These are phyloP conservation scores for Semnornis frantzii DNA, from an alignment of 2,113 vertebrate species.

Conservation along the genomic window DNA sequence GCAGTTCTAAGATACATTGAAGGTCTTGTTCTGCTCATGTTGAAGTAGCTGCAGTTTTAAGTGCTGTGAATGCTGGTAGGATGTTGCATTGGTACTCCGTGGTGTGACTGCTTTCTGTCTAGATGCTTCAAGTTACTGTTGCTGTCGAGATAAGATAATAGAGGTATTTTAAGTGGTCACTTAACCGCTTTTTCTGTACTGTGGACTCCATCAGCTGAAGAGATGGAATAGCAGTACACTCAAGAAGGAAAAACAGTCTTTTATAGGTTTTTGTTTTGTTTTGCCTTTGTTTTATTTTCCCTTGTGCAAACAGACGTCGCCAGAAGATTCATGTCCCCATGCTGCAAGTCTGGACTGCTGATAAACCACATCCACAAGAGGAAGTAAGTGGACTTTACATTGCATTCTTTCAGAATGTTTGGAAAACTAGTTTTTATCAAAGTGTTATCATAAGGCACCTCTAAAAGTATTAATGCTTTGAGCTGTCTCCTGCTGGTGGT, in stretches of 20 bases:
- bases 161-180: neutral
- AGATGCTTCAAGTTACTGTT: neutral
- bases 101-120: neutral
- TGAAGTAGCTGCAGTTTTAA: neutral
- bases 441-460: neutral
- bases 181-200: neutral
- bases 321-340: constrained; percentile 93
- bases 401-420: neutral
- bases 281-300: neutral
- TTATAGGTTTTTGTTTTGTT: neutral
- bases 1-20: neutral
- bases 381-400: constrained; percentile 79
- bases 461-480: neutral
- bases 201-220: neutral
- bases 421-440: neutral
- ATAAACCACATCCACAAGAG: constrained; percentile 96
- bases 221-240: neutral
- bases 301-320: constrained; percentile 79
- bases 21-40: neutral
- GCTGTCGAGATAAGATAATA: rapidly evolving
- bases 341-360: constrained; percentile 96
- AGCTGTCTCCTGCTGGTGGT: neutral
- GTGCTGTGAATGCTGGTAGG: neutral
- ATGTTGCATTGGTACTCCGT: neutral
- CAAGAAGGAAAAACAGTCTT: neutral